These are phyloP conservation scores for Microhierax caerulescens DNA, from an alignment of 2,797 vertebrate species.

Conservation along the genomic window DNA sequence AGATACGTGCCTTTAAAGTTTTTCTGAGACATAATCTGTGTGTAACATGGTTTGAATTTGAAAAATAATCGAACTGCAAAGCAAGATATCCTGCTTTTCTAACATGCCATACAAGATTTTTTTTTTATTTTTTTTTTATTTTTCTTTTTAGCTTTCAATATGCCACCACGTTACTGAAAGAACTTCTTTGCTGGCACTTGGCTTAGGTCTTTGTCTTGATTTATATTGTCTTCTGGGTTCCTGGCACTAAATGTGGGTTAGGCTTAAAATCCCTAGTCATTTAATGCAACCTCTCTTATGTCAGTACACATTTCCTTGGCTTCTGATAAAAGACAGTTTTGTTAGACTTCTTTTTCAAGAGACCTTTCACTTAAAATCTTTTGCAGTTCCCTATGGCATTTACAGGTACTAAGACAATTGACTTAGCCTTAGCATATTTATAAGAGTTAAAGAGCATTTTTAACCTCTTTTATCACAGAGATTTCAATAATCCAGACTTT, in stretches of 20 bases:
- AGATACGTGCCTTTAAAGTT: background rate
- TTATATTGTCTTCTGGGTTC: background rate
- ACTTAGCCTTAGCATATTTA: background rate
- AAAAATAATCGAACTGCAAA: background rate
- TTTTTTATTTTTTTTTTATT: background rate
- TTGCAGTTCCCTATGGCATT: background rate
- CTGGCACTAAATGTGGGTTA: background rate
- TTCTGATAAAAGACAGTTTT: background rate
- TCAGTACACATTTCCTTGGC: background rate
- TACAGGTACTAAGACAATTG: background rate
- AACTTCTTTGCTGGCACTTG: background rate
- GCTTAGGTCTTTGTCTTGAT: background rate
- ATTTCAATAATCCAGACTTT: background rate
- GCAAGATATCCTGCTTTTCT: background rate
- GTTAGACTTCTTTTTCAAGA: background rate
- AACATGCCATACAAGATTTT: background rate
- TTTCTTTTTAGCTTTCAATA: background rate
- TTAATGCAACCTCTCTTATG: background rate
- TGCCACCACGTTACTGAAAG: rapidly evolving
- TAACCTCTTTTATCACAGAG: background rate
- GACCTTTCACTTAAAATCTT: background rate
- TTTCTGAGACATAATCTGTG: background rate
- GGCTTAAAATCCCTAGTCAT: background rate
- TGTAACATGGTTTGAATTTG: background rate
- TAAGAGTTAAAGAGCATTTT: background rate